These are phyloP conservation scores for Colinus virginianus DNA, from an alignment of 2,113 vertebrate genomes.

Conservation along the genomic window DNA sequence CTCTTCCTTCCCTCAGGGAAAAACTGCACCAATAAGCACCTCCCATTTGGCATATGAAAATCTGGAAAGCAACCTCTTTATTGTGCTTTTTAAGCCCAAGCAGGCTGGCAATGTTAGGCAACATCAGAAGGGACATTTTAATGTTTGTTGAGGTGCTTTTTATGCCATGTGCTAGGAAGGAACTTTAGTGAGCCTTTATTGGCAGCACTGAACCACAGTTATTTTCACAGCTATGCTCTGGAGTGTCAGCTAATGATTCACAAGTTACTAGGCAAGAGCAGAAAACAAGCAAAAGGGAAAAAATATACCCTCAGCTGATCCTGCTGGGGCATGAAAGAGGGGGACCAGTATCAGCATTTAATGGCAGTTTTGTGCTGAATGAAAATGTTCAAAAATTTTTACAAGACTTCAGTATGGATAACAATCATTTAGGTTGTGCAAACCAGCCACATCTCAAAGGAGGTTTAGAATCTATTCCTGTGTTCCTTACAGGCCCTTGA, in stretches of 20 bases:
- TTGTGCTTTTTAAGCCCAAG: constrained; percentile 43
- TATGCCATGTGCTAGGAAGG: constrained; percentile 62
- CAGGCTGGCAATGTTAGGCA: constrained; percentile 47
- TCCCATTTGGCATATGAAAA: constrained; percentile 65
- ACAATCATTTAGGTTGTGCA: not conserved
- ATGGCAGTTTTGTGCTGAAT: constrained; percentile 4
- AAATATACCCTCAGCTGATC: constrained; percentile 8
- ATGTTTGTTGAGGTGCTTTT: constrained; percentile 31
- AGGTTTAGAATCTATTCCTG: not conserved
- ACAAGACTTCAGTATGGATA: not conserved
- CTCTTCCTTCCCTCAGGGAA: constrained; percentile 59
- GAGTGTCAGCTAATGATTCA: constrained; percentile 74
- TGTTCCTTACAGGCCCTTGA: not conserved
- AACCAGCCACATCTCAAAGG: not conserved
- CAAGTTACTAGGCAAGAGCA: constrained; percentile 68
- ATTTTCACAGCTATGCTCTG: constrained; percentile 73
- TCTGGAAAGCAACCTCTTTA: constrained; percentile 61
- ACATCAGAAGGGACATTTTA: constrained; percentile 53
- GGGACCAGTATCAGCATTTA: not conserved
- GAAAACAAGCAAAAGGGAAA: constrained; percentile 34
- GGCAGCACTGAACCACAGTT: constrained; percentile 71
- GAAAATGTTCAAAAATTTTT: constrained; percentile 21
- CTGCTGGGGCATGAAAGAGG: constrained; percentile 43
- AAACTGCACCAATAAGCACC: constrained; percentile 48
- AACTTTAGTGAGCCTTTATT: constrained; percentile 65